phyloP scores from a whole-genome alignment of 2,797 vertebrate species.

The Buceros bicornis region DNA sequence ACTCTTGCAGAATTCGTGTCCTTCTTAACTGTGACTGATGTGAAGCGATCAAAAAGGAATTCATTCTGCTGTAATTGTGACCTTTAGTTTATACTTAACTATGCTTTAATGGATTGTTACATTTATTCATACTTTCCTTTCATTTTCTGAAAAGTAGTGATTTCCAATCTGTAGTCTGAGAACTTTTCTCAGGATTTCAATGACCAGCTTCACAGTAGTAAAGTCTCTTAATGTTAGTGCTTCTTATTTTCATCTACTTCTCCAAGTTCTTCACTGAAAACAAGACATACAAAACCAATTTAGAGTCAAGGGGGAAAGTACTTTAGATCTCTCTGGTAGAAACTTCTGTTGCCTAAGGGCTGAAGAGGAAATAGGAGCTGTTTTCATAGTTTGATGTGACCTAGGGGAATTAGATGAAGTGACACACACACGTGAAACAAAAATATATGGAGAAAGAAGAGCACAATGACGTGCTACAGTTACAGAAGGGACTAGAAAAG shows the following conservation, averaged over 20 bases:
- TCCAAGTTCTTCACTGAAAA: not conserved
- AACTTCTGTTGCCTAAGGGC: not conserved
- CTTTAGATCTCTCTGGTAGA: not conserved
- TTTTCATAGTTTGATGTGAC: not conserved
- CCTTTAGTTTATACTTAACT: conserved; percentile 14
- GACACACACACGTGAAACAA: not conserved
- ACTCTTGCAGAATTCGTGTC: not conserved
- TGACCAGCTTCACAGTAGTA: not conserved
- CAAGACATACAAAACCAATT: not conserved
- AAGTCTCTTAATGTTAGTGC: not conserved
- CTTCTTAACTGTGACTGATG: not conserved
- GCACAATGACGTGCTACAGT: not conserved
- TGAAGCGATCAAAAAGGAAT: not conserved
- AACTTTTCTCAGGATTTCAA: not conserved
- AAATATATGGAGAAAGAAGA: not conserved
- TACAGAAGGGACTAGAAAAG: not conserved
- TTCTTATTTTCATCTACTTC: not conserved
- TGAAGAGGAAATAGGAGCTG: not conserved
- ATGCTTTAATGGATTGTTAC: not conserved
- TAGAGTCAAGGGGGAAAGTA: not conserved
- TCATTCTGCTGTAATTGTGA: not conserved
- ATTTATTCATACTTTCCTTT: not conserved
- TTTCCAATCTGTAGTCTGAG: not conserved
- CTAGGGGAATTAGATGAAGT: not conserved
- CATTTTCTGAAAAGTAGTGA: not conserved